Base-by-base conservation (phyloP, 2,797 vertebrate species). In the Anisognathus igniventris region DNA sequence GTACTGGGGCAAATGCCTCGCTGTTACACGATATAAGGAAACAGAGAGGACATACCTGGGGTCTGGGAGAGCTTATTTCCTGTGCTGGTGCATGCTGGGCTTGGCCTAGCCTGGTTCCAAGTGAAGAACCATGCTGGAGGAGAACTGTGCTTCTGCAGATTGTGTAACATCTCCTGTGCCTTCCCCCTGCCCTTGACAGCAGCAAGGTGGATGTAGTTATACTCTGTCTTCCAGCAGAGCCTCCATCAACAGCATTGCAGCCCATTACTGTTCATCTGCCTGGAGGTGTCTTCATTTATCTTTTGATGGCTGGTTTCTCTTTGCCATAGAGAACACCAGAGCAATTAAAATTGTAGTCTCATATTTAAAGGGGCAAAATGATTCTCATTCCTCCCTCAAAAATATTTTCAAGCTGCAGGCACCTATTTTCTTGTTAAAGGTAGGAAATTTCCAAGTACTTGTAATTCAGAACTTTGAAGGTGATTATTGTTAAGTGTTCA, bases 321-420 rank as follows among this genome's bases (percentile, higher is more conserved):
- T 70, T 54, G 57, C 66, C 44, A 6, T 14, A 31, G 65, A 71
- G 76, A 83, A 22, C 33, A 57, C n/a, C 12, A 40, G 65, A 71
- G 53, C 58, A 81, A 54, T 83, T 95, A 81, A 84, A 94, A 78
- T 9, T 31, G 5, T 39, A 39, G 45, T 28, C 45, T 88, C 9
- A 0, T 47, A 23, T 86, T 90, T 88, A 77, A 86, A 83, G 35
- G 14, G n/a, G 12, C 18, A 75, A 68, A 47, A 28, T 44, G 3
- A 80, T 86, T 79, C 12, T 48, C 16, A 17, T 44, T 88, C n/a
- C 90, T 88, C 30, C 45, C 50, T 93, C 31, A 75, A 83, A 87
- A 92, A 77, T 23, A 21, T 3, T 7, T 71, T 64, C 30, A 77
- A 50, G 45, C 73, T 77, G 35, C 35, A 80, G 42, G 65, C 39